These are phyloP conservation scores for Chelidonichthys spinosus DNA, from an alignment of 2,797 vertebrate genomes.

Conservation along the genomic window DNA sequence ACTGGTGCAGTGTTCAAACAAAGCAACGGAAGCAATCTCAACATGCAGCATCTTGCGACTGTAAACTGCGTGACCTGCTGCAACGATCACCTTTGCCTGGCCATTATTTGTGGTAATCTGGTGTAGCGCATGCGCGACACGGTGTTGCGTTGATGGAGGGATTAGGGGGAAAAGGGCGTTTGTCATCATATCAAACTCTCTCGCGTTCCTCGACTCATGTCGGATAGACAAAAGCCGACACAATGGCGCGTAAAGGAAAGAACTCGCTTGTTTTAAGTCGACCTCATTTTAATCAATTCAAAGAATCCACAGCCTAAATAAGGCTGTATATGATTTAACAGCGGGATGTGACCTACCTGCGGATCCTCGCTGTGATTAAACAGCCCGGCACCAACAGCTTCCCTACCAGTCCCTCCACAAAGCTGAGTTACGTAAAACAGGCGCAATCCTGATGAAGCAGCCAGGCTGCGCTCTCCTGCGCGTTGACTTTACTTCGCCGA, in stretches of 20 bases:
- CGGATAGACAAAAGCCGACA: background rate
- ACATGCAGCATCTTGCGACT: constrained; percentile 8
- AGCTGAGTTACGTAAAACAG: constrained; percentile 7
- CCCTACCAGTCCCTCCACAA: constrained; percentile 8
- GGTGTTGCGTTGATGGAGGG: constrained; percentile 37
- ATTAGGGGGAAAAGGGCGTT: constrained; percentile 47
- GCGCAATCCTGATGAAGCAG: background rate
- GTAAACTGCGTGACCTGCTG: constrained; percentile 38
- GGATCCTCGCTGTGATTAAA: constrained; percentile 30
- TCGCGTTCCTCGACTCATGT: fast-evolving
- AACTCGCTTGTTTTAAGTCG: fast-evolving
- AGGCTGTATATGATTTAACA: background rate
- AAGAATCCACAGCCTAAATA: background rate
- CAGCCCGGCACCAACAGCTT: constrained; percentile 47
- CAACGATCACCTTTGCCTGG: constrained; percentile 48
- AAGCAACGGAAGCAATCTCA: background rate
- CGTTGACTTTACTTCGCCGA: background rate
- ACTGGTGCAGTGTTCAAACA: too few species aligned
- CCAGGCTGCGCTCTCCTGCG: background rate
- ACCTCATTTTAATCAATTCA: background rate
- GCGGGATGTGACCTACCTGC: constrained; percentile 69
- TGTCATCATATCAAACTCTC: background rate
- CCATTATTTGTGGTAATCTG: constrained; percentile 65
- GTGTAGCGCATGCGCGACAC: constrained; percentile 75
- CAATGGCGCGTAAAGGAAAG: background rate